phyloP scores from a whole-genome alignment of 2,888 invertebrate species.

The Drosophila aldrichi region DNA sequence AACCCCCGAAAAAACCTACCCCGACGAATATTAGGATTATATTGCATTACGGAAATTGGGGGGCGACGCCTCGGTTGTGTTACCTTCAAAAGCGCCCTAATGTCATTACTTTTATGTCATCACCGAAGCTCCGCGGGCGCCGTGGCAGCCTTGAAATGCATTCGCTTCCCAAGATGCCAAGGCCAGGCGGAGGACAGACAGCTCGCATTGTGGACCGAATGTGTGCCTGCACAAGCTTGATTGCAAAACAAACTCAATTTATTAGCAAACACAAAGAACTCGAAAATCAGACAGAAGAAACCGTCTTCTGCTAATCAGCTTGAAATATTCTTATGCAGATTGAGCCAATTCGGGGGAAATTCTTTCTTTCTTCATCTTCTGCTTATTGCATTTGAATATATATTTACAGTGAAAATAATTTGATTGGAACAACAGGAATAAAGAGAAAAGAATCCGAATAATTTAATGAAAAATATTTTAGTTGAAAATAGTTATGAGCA shows the following conservation, averaged over 20 bases:
- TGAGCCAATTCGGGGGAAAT: not conserved
- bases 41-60: constrained; percentile 57
- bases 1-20: constrained; percentile 60
- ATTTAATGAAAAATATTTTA: no score
- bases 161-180: constrained; percentile 17
- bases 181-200: not conserved
- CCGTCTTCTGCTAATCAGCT: constrained; percentile 21
- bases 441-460: no score
- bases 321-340: constrained; percentile 21
- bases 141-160: constrained; percentile 36
- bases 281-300: constrained; percentile 17
- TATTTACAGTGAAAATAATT: not conserved
- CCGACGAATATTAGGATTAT: constrained; percentile 34
- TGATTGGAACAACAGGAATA: not conserved
- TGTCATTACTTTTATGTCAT: constrained; percentile 60
- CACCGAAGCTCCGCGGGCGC: constrained; percentile 42
- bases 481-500: no score
- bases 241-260: constrained; percentile 49
- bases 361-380: not conserved
- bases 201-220: not conserved
- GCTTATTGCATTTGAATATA: not conserved
- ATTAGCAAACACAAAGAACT: constrained; percentile 5
- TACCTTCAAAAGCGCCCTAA: constrained; percentile 46
- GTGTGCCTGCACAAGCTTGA: constrained; percentile 24
- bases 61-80: constrained; percentile 36